Percentiles rank a stretch among this genome's conserved stretches.
phyloP scores from a whole-genome alignment of 2,797 vertebrate genomes.

The Mormyrops attenuatus region DNA sequence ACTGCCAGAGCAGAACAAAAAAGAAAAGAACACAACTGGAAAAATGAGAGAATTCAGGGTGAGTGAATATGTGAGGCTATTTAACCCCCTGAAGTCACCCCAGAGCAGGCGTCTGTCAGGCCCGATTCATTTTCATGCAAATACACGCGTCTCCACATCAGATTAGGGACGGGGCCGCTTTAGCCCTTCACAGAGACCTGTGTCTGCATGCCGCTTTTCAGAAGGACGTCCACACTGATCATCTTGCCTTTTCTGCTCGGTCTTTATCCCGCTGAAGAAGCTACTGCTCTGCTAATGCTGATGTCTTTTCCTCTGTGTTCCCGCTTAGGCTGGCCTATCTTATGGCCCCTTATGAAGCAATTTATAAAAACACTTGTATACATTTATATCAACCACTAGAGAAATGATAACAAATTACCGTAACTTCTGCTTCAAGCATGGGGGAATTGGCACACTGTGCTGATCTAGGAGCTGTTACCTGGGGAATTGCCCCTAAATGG shows the following conservation, averaged over 20 bases:
- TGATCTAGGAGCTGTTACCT: conserved; percentile 17
- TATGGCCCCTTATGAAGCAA: neutral
- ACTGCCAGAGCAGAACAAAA: neutral
- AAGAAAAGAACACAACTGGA: neutral
- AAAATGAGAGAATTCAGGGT: neutral
- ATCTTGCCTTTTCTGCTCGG: neutral
- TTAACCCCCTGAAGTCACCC: neutral
- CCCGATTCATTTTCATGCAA: conserved; percentile 23
- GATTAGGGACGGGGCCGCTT: neutral
- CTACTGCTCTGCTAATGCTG: neutral
- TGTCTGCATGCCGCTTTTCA: neutral
- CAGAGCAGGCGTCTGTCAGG: conserved; percentile 6
- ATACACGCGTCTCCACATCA: conserved; percentile 2
- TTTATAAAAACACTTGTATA: neutral
- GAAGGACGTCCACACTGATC: neutral
- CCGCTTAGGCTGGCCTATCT: neutral
- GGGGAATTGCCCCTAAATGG: neutral
- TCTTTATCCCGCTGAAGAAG: neutral
- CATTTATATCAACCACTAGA: neutral
- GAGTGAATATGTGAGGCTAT: neutral
- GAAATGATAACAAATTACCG: neutral
- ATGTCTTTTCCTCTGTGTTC: neutral
- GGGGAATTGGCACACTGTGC: neutral
- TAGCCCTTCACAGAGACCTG: neutral
- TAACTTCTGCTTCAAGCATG: neutral